Base-by-base conservation (phyloP, 2,797 vertebrate genomes). In the Cryptoblepharus egeriae region DNA sequence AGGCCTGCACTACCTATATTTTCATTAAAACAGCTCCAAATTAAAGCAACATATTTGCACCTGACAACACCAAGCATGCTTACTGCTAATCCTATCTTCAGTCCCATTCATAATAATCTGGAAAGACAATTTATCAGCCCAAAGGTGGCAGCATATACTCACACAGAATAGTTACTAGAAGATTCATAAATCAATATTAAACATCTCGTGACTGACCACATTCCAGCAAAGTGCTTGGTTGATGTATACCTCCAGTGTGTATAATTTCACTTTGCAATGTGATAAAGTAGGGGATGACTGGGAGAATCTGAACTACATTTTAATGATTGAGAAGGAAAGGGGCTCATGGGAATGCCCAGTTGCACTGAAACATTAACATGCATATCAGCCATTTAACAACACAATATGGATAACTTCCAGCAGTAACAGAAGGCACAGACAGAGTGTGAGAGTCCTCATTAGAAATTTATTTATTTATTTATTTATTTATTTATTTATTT, bases 171-270 rank as follows among this genome's bases (percentile, higher is more conserved):
- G 12, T 15, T 37, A 83, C 28, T 45, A 49, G 35, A 35, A 63
- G 69, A 75, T 30, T 49, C 30, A 74, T 60, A 74, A 79, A 79
- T 84, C 63, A 79, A 32, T 42, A 67, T 78, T 65, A 77, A 52
- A 77, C 42, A 57, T n/a, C 42, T 55, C 55, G 20, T 39, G 45
- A 24, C 45, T 26, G 58, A 57, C 28, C 67, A 37, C 39, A 45
- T 16, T 73, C 35, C 16, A 78, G 32, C 24, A 58, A 83, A 67
- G 37, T 67, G n/a, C 24, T 83, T 83, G 65, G 26, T 11, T 73
- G 49, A 73, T 35, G 49, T 32, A 28, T 72, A 73, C 24, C 45
- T 12, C 2, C 39, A 24, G n/a, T 83, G 52, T 65, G 39, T 0
- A 10, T 83, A 78, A 83, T 83, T 65, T 37, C 30, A 57, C 32